Evolutionary conservation across 30 jellyfish, hydroid and myxozoan genomes (phyloP).

Genomic region (Mastigias papua): DNA sequence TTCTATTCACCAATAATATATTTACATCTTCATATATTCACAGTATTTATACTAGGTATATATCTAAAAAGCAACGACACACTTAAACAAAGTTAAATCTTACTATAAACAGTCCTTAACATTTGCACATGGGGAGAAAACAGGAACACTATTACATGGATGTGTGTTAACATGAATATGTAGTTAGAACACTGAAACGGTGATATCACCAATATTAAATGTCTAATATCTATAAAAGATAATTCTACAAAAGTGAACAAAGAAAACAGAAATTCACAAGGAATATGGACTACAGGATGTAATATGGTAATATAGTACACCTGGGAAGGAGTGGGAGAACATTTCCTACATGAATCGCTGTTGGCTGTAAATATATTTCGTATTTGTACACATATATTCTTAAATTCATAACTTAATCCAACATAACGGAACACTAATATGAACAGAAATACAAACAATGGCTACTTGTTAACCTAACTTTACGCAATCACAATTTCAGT

Average conservation of each 20-base stretch:
- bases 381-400: background rate
- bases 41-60: slow-evolving; percentile 43
- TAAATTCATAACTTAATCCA: background rate
- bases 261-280: background rate
- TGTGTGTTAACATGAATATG: background rate
- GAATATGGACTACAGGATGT: background rate
- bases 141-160: background rate
- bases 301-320: background rate
- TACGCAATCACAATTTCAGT: background rate
- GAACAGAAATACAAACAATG: slow-evolving; percentile 54
- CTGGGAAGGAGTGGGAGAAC: background rate
- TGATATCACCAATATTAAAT: background rate
- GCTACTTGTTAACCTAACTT: background rate
- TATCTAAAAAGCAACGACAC: slow-evolving; percentile 52
- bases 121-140: background rate
- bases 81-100: slow-evolving; percentile 9
- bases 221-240: background rate
- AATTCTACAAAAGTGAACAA: background rate
- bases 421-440: slow-evolving; percentile 30
- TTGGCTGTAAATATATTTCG: background rate
- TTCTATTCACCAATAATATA: slow-evolving; percentile 52
- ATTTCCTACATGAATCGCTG: background rate
- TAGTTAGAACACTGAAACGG: slow-evolving; percentile 1
- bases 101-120: background rate
- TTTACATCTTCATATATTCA: slow-evolving; percentile 74